These are phyloP conservation scores for Porites cylindrica DNA, from an alignment of 92 coral and sea anemone species.

Conservation along the genomic window DNA sequence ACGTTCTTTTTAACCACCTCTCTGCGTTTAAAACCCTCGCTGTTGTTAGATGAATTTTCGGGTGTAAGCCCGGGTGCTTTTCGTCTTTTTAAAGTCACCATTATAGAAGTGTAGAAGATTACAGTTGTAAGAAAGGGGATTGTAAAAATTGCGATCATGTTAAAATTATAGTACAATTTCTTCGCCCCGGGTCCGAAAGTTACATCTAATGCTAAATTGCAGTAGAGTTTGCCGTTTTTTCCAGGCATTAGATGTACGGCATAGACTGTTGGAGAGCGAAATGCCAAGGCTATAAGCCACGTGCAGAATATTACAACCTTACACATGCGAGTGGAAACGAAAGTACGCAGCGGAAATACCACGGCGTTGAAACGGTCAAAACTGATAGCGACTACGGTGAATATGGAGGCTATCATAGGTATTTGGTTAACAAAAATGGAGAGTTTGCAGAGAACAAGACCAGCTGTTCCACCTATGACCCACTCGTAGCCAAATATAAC, in stretches of 20 bases:
- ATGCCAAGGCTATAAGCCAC: slow-evolving; percentile 68
- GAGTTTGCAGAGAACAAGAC: slow-evolving; percentile 67
- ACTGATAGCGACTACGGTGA: slow-evolving; percentile 78
- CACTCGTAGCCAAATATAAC: slow-evolving; percentile 77
- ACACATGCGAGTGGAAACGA: slow-evolving; percentile 52
- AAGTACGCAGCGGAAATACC: slow-evolving; percentile 69
- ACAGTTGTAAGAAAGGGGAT: slow-evolving; percentile 68
- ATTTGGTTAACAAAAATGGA: slow-evolving; percentile 72
- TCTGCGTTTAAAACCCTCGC: slow-evolving; percentile 54
- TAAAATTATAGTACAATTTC: slow-evolving; percentile 65
- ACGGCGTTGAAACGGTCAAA: slow-evolving; percentile 78
- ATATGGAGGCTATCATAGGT: slow-evolving; percentile 74
- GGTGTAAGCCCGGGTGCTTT: slow-evolving; percentile 53
- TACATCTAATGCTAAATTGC: slow-evolving; percentile 65
- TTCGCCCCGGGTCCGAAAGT: slow-evolving; percentile 64
- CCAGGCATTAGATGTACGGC: slow-evolving; percentile 49
- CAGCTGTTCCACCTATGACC: slow-evolving; percentile 68
- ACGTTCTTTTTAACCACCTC: slow-evolving; percentile 74
- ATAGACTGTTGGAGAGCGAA: slow-evolving; percentile 67
- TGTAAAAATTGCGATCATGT: slow-evolving; percentile 61
- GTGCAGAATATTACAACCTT: slow-evolving; percentile 36
- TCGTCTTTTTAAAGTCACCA: slow-evolving; percentile 58
- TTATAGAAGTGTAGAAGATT: slow-evolving; percentile 69
- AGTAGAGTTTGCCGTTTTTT: slow-evolving; percentile 55
- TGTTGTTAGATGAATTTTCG: slow-evolving; percentile 35